These are phyloP conservation scores for Rotaria socialis DNA, from an alignment of 2,888 invertebrate genomes.

Conservation along the genomic window DNA sequence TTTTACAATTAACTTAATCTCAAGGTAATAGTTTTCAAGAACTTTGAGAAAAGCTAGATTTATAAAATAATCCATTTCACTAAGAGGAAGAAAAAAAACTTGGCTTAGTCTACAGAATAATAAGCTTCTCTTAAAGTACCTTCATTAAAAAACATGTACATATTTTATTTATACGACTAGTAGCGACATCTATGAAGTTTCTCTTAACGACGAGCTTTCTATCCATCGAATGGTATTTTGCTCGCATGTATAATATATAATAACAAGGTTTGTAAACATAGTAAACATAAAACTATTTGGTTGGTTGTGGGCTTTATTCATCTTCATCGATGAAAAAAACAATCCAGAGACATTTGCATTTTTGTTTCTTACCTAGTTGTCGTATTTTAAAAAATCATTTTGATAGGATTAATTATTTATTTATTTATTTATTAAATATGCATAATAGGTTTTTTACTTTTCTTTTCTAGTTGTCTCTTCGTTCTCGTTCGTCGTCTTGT, in stretches of 20 bases:
- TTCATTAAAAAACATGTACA: neutral
- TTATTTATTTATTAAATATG: neutral
- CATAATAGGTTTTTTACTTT: neutral
- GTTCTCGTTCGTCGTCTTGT: conserved; percentile 26
- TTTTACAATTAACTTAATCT: no score
- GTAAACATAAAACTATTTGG: neutral
- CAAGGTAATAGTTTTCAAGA: no score
- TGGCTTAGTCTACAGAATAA: no score
- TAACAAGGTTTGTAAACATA: conserved; percentile 19
- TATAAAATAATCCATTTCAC: no score
- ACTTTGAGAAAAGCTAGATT: no score
- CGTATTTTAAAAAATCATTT: neutral
- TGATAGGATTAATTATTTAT: neutral
- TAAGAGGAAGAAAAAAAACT: no score
- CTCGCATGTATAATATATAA: neutral
- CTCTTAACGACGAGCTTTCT: neutral
- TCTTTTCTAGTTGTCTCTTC: neutral
- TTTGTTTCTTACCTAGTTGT: neutral
- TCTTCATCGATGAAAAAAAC: neutral
- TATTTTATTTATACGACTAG: no score
- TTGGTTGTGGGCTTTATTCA: neutral
- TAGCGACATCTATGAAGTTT: conserved; percentile 16
- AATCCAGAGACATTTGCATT: neutral
- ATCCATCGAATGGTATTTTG: neutral
- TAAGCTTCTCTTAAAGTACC: neutral